Base-by-base conservation (phyloP, 2,888 invertebrate genomes). In the Bedellia somnulentella region DNA sequence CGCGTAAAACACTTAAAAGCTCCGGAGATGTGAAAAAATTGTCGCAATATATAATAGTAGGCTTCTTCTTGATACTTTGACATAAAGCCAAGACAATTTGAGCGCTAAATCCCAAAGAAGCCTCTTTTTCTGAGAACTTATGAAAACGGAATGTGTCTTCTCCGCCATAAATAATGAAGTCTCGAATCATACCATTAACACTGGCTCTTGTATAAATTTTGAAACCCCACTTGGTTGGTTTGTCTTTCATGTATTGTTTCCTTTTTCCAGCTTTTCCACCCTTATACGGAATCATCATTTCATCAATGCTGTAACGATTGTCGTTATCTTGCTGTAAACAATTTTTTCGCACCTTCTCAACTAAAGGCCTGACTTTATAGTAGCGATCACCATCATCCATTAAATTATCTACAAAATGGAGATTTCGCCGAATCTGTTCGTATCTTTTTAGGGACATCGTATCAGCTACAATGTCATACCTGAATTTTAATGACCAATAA, bases 191-290 rank as follows among this genome's bases (percentile, higher is more conserved):
- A 3, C 52, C 56, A 15, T 44, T 41, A n/a, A 50, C 39, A 4
- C 52, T 50, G 18, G 50, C 46, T 13, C 52, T 23, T 2, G 49
- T 46, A 37, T 45, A 49, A 17, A 47, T 45, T 40, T 57, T 55
- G 21, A 49, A 49, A 2, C 56, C 54, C 50, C 50, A 56, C 31
- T 55, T 52, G 5, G 37, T 43, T 1, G 54, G 53, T 30, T 55
- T 58, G 3, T 48, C 45, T 27, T 45, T 45, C 25, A 49, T 47
- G 24, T 55, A 58, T 24, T 58, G 53, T 2, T 37, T 31, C n/a
- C 50, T 29, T 5, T 35, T 45, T 1, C 32, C 32, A 5, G 32
- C 28, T 24, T 15, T 32, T 3, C n/a, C 24, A 2, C 32, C 32
- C 4, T 32, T 32, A 22, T 31, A 31, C 8, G 31, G 26, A 10